A percentile compares a stretch with the other conserved stretches of the same genome.
phyloP scores from a whole-genome alignment of 2,113 vertebrate genomes.

The Myanophis thanlyinensis region DNA sequence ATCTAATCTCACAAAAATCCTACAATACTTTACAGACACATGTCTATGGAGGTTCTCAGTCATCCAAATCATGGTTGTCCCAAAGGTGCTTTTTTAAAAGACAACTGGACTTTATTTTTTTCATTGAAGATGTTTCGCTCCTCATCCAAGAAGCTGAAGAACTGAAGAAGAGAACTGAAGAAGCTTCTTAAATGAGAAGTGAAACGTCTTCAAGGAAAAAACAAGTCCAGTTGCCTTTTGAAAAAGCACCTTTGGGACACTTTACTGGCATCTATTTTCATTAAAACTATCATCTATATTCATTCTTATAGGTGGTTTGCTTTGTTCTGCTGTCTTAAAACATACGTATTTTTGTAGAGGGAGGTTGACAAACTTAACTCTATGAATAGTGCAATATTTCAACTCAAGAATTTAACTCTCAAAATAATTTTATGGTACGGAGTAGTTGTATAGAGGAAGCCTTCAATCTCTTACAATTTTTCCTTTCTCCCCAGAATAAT shows the following conservation, averaged over 20 bases:
- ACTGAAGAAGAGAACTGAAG: not conserved
- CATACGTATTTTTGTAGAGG: conserved; percentile 35
- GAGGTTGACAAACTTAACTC: conserved; percentile 24
- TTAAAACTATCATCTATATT: conserved; percentile 45
- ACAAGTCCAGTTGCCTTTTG: not conserved
- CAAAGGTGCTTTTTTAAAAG: not conserved
- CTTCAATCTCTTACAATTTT: conserved; percentile 23
- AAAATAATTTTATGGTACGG: conserved; percentile 36
- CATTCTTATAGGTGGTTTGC: conserved; percentile 28
- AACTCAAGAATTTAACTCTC: conserved; percentile 34
- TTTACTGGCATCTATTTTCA: conserved; percentile 55
- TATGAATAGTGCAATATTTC: conserved; percentile 47
- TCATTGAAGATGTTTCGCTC: not conserved
- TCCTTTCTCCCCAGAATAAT: conserved; percentile 11
- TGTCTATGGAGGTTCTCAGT: not conserved
- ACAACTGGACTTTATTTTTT: not conserved
- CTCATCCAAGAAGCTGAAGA: not conserved
- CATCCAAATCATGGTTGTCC: not conserved
- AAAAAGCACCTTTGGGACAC: conserved; percentile 44
- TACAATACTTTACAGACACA: conserved; percentile 39
- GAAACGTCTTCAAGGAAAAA: not conserved
- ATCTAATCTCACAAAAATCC: conserved; percentile 66
- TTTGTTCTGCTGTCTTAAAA: conserved; percentile 41
- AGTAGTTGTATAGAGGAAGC: conserved; percentile 40
- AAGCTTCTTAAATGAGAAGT: not conserved